Evolutionary conservation across 2,113 vertebrate species (phyloP), one percentile per base, ranked within the genome.

Genomic region (Cyanistes caeruleus): DNA sequence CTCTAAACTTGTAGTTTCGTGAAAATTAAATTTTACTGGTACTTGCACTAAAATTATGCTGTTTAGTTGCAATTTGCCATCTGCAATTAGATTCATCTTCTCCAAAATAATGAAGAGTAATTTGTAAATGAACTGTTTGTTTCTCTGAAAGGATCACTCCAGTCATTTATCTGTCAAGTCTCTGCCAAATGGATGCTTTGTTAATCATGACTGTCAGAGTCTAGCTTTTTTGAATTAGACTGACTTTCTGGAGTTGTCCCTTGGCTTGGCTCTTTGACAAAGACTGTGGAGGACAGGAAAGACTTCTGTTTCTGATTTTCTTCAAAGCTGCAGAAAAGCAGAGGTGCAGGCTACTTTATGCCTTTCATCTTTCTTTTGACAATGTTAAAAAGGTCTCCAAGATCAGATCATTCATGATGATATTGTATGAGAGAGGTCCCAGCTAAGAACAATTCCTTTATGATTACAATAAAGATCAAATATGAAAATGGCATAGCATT

Each of bases 121-220:
- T 96, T 91, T 96, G 44, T 94, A 97, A 97, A 97, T 92, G 69
- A 97, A 87, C 76, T 87, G 63, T 91, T 95, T 95, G 67, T 91
- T 97, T 94, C 62, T 80, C 68, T 51, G 60, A 81, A 76, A 88
- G 46, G 65, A 76, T 69, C 1, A 1, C 51, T 95, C 27, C 60
- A 75, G 70, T 92, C 48, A 51, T 73, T 48, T 90, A 69, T 28
- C 87, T 93, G 78, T 90, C 73, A 82, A 81, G 51, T 72, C 87
- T 94, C 19, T 21, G 78, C 76, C 68, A 79, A 82, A 92, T 80
- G 51, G 78, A 53, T 67, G n/a, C 51, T 76, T 67, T 91, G 73
- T 95, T 95, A 95, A 96, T 96, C 43, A 84, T 58, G 76, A 37
- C 83, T 82, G 81, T 97, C 70, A 82, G 89, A 92, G 69, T 70